Evolutionary conservation across 2,113 vertebrate species (phyloP), one percentile per base, ranked within the genome.

Genomic region (Mesocricetus auratus): DNA sequence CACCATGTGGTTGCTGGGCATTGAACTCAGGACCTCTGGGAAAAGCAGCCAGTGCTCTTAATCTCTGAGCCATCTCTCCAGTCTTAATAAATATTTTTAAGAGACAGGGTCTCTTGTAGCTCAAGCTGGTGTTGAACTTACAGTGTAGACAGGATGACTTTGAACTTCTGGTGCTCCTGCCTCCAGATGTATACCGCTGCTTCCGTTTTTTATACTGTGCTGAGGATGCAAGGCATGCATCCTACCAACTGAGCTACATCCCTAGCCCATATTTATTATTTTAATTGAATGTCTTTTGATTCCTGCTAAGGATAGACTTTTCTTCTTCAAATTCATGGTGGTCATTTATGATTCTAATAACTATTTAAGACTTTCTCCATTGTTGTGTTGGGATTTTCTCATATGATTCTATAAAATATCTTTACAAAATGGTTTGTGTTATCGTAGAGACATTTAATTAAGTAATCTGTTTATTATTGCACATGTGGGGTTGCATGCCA

Each of bases 221-320:
- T 56, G 19, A 36, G 19, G 50, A 22, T 56, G 33, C 78, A 58
- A 58, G 10, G 50, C 53, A n/a, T 33, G 10, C 21, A 24, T 15
- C n/a, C 53, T 42, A 8, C 22, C 58, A 29, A 29, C 81, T 29
- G 58, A 42, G n/a, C 24, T 10, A 39, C 21, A n/a, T 39, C 56
- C 11, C n/a, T 58, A 83, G n/a, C 19, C 26, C 62, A 68, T 47
- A 15, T 94, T 90, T 60, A 78, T 81, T 75, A 90, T 82, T 88
- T 96, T 77, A 64, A 62, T 75, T 82, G 45, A 8, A 71, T 81
- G 85, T 75, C 22, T 92, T 92, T 85, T 91, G 66, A 89, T 93
- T 75, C 24, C 42, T 93, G n/a, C 64, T n/a, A 19, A 74, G n/a
- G 29, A 79, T 86, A 36, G 33, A 24, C 39, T 83, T 71, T 85